phyloP scores from a whole-genome alignment of 2,888 invertebrate genomes.

The Oxytorus armatus region DNA sequence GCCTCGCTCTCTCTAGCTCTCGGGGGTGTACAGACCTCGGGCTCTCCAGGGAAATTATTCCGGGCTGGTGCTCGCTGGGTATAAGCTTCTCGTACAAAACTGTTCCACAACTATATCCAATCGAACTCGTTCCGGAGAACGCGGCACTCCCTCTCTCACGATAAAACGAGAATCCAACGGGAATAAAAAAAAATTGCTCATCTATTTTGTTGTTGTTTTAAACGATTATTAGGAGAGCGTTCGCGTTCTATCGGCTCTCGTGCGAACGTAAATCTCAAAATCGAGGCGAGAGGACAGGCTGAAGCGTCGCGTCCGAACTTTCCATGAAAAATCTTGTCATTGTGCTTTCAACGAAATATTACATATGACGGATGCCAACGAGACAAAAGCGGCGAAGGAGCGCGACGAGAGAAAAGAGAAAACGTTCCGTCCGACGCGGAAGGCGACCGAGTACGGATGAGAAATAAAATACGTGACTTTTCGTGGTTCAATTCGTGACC shows the following conservation, averaged over 20 bases:
- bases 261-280: too few relatives aligned
- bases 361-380: conserved; percentile 18
- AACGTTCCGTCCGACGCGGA: not conserved
- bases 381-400: conserved; percentile 14
- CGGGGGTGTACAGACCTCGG: conserved; percentile 16
- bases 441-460: too few relatives aligned
- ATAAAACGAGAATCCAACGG: not conserved
- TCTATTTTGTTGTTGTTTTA: not conserved
- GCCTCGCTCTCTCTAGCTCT: conserved; percentile 29
- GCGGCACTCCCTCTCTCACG: not conserved
- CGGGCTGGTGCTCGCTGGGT: conserved; percentile 28
- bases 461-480: conserved; percentile 31
- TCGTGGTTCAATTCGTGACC: conserved; percentile 17
- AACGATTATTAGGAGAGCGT: too few relatives aligned
- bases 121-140: conserved; percentile 53
- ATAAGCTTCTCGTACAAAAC: conserved; percentile 44
- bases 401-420: not conserved
- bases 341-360: conserved; percentile 1
- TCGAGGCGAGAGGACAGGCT: too few relatives aligned
- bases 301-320: too few relatives aligned
- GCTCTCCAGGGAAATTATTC: conserved; percentile 64
- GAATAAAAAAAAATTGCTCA: not conserved
- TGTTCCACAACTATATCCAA: conserved; percentile 44
- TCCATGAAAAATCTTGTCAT: too few relatives aligned
- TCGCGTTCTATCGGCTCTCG: too few relatives aligned